phyloP scores from a whole-genome alignment of 2,797 vertebrate species.

The Manis pentadactyla region DNA sequence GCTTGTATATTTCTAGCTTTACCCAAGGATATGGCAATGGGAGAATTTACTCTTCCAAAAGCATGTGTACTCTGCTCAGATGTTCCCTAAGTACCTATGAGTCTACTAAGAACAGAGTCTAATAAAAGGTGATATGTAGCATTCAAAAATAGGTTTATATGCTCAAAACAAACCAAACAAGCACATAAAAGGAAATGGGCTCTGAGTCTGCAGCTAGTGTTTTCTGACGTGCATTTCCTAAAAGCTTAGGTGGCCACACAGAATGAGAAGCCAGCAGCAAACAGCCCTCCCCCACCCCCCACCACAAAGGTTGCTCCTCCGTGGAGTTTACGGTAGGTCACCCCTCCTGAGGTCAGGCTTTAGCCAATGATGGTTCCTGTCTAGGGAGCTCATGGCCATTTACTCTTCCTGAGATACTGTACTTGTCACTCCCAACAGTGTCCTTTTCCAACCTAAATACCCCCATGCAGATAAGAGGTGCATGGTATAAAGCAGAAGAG shows the following conservation, averaged over 20 bases:
- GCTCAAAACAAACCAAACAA: neutral
- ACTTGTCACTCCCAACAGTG: neutral
- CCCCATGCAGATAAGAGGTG: neutral
- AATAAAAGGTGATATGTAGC: neutral
- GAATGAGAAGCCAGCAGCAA: neutral
- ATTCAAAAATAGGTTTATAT: neutral
- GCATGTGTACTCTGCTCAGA: neutral
- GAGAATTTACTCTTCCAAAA: constrained; percentile 13
- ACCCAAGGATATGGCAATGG: neutral
- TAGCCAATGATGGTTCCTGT: neutral
- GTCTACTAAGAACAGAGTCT: neutral
- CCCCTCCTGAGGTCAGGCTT: neutral
- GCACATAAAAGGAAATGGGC: neutral
- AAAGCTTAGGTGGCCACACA: neutral
- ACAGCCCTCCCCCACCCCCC: no score
- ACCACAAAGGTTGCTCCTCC: neutral
- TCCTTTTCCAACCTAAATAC: constrained; percentile 16
- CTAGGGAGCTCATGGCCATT: neutral
- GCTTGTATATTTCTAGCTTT: neutral
- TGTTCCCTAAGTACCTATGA: neutral
- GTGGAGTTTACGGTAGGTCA: neutral
- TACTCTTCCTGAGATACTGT: neutral
- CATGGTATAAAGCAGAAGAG: neutral
- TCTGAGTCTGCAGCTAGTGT: neutral
- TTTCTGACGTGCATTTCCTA: neutral